Base-by-base conservation (phyloP, 1,140 invertebrate species). In the Hermatobates lingyangjiaoensis region DNA sequence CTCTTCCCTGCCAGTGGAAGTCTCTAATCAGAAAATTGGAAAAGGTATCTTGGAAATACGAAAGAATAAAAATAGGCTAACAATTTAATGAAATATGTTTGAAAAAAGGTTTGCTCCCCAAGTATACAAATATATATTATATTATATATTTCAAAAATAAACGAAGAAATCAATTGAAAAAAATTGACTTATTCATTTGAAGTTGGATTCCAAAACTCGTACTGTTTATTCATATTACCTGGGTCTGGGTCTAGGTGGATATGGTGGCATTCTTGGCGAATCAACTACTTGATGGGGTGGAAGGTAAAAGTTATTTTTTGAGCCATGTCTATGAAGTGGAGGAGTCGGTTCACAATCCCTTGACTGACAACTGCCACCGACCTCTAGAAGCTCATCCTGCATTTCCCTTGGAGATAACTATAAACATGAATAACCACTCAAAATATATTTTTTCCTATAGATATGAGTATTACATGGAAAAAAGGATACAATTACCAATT, bases 321-420 rank as follows among this genome's bases (percentile, higher is more conserved):
- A 92, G 59, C 87, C 89, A 57, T 90, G 83, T 57, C 87, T 74
- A 66, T 89, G 86, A 51, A 89, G 70, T 15, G 87, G 84, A 25
- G 88, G 87, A 55, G 88, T 90, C 26, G 89, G 87, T 66, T 93
- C 89, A 68, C 88, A 91, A 71, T 93, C 88, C 61, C 89, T 82
- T 30, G 84, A 86, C 65, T 92, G 87, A n/a, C n/a, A n/a, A 27
- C 87, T 87, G 27, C 83, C 84, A 3, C 81, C 83, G 12, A 80
- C 80, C 60, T 86, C 83, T 79, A 86, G 76, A 59, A 86, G 83
- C 45, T 80, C 79, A 57, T 84, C 80, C 50, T 76, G 83, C 63
- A 75, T 83, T 61, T 72, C 70, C 45, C 60, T 54, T 3, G 81
- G 81, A n/a, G n/a, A n/a, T n/a, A n/a, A n/a, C n/a, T n/a, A n/a